Evolutionary conservation across 1,140 invertebrate species (phyloP).

Genomic region (Rhagoletis zephyria): DNA sequence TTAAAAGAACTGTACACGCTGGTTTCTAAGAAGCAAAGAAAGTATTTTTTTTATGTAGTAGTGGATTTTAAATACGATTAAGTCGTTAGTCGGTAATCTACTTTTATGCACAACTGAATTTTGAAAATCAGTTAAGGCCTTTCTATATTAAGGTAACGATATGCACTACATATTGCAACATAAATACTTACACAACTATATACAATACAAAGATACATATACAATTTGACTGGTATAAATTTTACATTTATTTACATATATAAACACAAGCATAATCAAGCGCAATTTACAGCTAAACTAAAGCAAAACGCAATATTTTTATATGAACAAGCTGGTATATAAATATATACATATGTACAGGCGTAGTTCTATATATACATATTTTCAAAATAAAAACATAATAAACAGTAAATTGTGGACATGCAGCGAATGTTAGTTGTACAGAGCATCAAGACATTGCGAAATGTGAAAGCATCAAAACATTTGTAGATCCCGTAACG

Average conservation of each 20-base stretch:
- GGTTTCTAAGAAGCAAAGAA: too few relatives aligned
- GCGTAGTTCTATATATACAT: background rate
- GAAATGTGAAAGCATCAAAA: conserved; percentile 13
- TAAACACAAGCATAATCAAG: background rate
- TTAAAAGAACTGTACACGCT: too few relatives aligned
- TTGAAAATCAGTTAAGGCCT: too few relatives aligned
- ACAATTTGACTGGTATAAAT: too few relatives aligned
- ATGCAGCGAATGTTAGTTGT: background rate
- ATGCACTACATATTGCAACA: background rate
- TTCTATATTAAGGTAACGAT: too few relatives aligned
- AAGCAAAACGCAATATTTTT: background rate
- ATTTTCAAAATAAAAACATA: background rate
- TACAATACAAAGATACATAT: background rate
- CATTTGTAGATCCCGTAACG: background rate
- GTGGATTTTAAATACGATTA: too few relatives aligned
- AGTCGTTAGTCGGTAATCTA: too few relatives aligned
- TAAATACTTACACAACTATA: background rate
- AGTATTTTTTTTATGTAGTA: too few relatives aligned
- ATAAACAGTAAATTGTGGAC: background rate
- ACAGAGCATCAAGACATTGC: background rate
- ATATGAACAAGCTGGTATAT: background rate
- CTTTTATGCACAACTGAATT: too few relatives aligned
- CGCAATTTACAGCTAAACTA: background rate
- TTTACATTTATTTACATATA: background rate
- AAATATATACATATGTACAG: background rate